Base-by-base conservation (phyloP, 2,797 vertebrate species). In the Sebastes miniatus region DNA sequence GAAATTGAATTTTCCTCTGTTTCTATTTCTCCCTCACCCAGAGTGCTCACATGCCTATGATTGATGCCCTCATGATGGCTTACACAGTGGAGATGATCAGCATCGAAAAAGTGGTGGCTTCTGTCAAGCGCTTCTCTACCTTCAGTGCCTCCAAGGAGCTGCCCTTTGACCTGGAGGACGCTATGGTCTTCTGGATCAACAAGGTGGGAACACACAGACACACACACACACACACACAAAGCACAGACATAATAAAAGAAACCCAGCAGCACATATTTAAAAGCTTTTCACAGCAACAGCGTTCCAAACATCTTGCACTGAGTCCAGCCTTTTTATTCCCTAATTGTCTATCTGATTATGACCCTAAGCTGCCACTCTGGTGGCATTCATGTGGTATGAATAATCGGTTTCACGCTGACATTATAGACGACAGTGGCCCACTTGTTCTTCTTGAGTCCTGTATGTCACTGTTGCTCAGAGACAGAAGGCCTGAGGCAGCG, bases 81-180 rank as follows among this genome's bases (percentile, higher is more conserved):
- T 99, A 99, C 93, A 99, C 98, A 0, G 98, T 99, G 79, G 98
- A 99, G 93, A 99, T 99, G 98, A 99, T 99, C 95, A 99, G 99
- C 97, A 99, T 99, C 1, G 99, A 99, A 83, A 99, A 98, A 91
- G 99, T 99, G 68, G 98, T 99, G 47, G 96, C 97, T 47, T 99
- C 97, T 0, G 97, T 99, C 87, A 97, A 98, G 86, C 97, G 97
- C 80, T 99, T 99, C 91, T 99, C 99, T 43, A 99, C 99, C 0
- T 99, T 99, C 94, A 99, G 97, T 86, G 98, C 98, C 95, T 99
- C 98, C 1, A 98, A 99, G 87, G 98, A 99, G 77, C 96, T 99
- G 29, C 99, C 99, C 16, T 99, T 99, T 32, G 98, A 99, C 93
- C 92, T 99, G 4, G 98, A 99, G 92, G 99, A 99, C 36, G 98